Conservation (phyloP, 2,113 vertebrate species). For the Sorex araneus region DNA sequence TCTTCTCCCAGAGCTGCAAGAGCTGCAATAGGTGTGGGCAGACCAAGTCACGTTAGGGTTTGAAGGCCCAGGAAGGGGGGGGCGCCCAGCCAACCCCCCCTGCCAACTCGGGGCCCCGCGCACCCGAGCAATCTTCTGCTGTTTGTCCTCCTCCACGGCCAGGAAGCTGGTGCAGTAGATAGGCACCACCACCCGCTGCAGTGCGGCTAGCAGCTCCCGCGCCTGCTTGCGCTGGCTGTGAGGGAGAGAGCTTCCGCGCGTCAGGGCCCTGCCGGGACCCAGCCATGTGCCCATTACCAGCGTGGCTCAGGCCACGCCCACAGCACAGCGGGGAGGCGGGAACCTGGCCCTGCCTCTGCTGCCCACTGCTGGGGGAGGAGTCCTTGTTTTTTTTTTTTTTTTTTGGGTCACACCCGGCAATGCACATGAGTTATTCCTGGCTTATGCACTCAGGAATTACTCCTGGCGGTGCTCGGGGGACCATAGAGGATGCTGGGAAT, state of each 20-base stretch:
- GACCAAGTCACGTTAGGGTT: neutral
- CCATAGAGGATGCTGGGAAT: too few species aligned
- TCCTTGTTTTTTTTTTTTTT: too few species aligned
- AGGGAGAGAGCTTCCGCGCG: constrained; percentile 79
- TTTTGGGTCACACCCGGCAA: too few species aligned
- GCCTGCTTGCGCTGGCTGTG: constrained; percentile 97
- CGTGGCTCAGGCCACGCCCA: constrained; percentile 78
- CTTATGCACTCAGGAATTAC: too few species aligned
- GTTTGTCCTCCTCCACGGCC: constrained; percentile 98
- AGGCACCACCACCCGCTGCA: constrained; percentile 99
- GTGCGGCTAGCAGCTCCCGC: constrained; percentile 95
- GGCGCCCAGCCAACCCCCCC: neutral
- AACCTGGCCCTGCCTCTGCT: constrained; percentile 33
- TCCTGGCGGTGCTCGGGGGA: too few species aligned
- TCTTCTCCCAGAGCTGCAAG: constrained; percentile 98
- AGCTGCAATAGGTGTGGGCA: constrained; percentile 88
- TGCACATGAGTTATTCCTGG: too few species aligned
- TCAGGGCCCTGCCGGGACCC: constrained; percentile 83
- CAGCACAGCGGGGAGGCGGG: constrained; percentile 62
- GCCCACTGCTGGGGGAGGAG: neutral
- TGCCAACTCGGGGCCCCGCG: neutral
- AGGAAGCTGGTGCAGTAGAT: constrained; percentile 99
- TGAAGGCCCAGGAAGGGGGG: neutral
- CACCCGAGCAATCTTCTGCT: constrained; percentile 98
- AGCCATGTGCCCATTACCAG: constrained; percentile 81